Conservation (phyloP, 2,888 invertebrate species). For the Conops quadrifasciatus region DNA sequence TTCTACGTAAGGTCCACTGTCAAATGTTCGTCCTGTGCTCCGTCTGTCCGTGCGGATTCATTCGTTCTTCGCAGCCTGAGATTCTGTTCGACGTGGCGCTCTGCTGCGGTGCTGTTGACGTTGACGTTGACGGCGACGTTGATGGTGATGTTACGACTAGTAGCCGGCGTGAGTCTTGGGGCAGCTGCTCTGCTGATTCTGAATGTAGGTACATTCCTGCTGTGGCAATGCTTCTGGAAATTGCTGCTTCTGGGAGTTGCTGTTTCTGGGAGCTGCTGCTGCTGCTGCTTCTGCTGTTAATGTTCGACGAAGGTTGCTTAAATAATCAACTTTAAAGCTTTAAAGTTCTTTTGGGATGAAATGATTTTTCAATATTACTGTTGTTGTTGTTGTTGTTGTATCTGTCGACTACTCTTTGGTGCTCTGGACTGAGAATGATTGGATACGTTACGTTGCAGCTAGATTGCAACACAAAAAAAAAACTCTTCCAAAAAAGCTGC, state of each 20-base stretch:
- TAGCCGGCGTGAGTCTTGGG: neutral
- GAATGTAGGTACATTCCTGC: too few relatives aligned
- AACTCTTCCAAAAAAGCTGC: slow-evolving; percentile 4
- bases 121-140: slow-evolving; percentile 33
- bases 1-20: slow-evolving; percentile 22
- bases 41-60: slow-evolving; percentile 36
- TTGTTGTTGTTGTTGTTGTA: slow-evolving; percentile 34
- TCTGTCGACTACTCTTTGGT: too few relatives aligned
- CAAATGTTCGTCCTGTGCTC: neutral
- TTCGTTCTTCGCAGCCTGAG: slow-evolving; percentile 30
- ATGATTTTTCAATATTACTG: slow-evolving; percentile 22
- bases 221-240: neutral
- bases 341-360: slow-evolving; percentile 33
- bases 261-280: slow-evolving; percentile 19
- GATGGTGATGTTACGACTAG: slow-evolving; percentile 19
- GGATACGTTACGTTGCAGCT: slow-evolving; percentile 21
- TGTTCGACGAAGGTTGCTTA: slow-evolving; percentile 12
- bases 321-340: slow-evolving; percentile 31
- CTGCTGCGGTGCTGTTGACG: slow-evolving; percentile 5
- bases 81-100: neutral
- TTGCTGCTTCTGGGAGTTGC: slow-evolving; percentile 31
- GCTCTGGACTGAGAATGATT: slow-evolving; percentile 24
- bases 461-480: slow-evolving; percentile 23
- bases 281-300: slow-evolving; percentile 33
- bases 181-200: neutral